Evolutionary conservation across 1,140 invertebrate genomes (phyloP).

Genomic region (Pogonognathellus flavescens): DNA sequence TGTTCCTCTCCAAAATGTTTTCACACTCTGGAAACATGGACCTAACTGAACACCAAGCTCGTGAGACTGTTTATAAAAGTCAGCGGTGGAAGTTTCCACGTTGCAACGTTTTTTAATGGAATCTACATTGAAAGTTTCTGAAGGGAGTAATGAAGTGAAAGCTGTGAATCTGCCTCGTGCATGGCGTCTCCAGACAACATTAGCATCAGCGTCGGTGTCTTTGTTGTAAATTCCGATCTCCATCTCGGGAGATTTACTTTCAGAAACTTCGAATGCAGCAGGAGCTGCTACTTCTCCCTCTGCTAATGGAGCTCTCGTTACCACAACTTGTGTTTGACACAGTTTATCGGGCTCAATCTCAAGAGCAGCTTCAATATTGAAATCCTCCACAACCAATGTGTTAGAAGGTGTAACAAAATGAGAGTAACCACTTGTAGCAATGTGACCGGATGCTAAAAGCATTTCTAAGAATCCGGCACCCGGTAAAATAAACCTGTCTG

Average conservation of each 20-base stretch:
- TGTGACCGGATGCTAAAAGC: background rate
- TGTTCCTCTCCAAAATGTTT: conserved; percentile 6
- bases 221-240: conserved; percentile 23
- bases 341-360: background rate
- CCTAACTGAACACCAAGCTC: background rate
- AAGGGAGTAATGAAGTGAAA: background rate
- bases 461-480: conserved; percentile 56
- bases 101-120: background rate
- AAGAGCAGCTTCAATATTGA: conserved; percentile 30
- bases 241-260: background rate
- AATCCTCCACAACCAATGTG: conserved; percentile 3
- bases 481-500: conserved; percentile 49
- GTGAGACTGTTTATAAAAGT: background rate
- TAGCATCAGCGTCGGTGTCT: background rate
- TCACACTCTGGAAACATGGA: background rate
- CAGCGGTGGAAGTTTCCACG: background rate
- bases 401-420: background rate
- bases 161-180: background rate
- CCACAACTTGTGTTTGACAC: background rate
- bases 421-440: background rate
- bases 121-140: background rate
- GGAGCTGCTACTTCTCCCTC: background rate
- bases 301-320: background rate
- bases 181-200: background rate
- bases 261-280: conserved; percentile 6